Evolutionary conservation across 2,888 invertebrate genomes (phyloP), one percentile per base, ranked within the genome.

Genomic region (Galeruca laticollis): DNA sequence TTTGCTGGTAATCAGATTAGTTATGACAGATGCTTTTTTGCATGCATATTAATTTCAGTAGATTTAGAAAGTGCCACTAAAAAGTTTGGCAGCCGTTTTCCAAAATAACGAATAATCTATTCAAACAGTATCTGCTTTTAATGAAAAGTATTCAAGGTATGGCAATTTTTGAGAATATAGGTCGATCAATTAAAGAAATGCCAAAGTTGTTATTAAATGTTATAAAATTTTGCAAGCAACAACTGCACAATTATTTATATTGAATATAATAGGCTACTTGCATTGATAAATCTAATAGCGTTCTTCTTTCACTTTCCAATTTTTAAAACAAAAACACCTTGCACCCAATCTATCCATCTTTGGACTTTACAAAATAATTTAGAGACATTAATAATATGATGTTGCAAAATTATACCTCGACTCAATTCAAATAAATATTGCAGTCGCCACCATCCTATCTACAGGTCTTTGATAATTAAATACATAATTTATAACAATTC

Each of bases 401-500:
- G 26, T 26, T 26, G 6, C 26, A 26, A 26, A 26, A 40, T n/a
- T 4, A 40, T 40, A 40, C 13, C 47, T 47, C 47, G 15, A 47
- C 15, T 47, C 47, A 47, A 47, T 18, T 15, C 9, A 47, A 47
- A n/a, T 47, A 54, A 15, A 54, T 54, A 31, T 31, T 54, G 26
- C 54, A 54, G 54, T 54, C 54, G 54, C 54, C 31, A 26, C 54
- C 15, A 13, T 18, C 6, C 9, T 47, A 15, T 47, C 18, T 47
- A 47, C 15, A 47, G 47, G 18, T 47, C 15, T 18, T 47, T 47
- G 9, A 47, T 47, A 49, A 49, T 21, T 26, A 72, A 69, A 70
- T 68, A 63, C 47, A 47, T 49, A 64, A 64, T 26, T 56, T 51
- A 1, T 56, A 47, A 60, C 40, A 61, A 40, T 57, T 51, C 57